Evolutionary conservation across 1,140 invertebrate species (phyloP), one percentile per base, ranked within the genome.

Genomic region (Sycophila sp.): DNA sequence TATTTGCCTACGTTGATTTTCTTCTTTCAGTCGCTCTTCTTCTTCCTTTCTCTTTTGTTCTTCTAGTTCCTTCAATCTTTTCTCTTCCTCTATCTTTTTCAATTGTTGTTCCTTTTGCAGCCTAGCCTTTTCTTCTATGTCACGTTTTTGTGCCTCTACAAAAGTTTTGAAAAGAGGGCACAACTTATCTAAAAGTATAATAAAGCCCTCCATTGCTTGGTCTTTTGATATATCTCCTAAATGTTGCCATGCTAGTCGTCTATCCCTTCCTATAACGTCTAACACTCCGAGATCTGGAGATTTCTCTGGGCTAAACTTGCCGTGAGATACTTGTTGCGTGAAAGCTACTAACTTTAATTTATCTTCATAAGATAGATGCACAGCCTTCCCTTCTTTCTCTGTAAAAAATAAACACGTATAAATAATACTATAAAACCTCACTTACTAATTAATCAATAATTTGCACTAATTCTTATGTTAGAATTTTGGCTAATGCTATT

Each of bases 381-480:
- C 89, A 58, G 96, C 96, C 86, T 97, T 98, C 10, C 97, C 96
- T 87, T 96, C 94, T 89, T 98, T 98, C 83, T 98, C 97, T 97
- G 84, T n/a, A 88, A 72, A 66, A 49, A 72, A 34, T n/a, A n/a
- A n/a, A n/a, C n/a, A n/a, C n/a, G n/a, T n/a, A n/a, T n/a, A n/a
- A n/a, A n/a, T n/a, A n/a, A n/a, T n/a, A n/a, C n/a, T n/a, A n/a
- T n/a, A n/a, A n/a, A n/a, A n/a, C n/a, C n/a, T n/a, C n/a, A n/a
- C n/a, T n/a, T n/a, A n/a, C n/a, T n/a, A n/a, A n/a, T 17, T 22
- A 47, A 6, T 4, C 8, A 45, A 47, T 8, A 5, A 47, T 47
- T 15, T 47, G 6, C 19, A 47, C 24, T 47, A 10, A 15, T n/a
- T n/a, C 4, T 45, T 6, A 2, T 45, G 2, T 19, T 6, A 10